Percentiles rank a stretch among this genome's conserved stretches.
Conservation (phyloP, 2,888 invertebrate genomes). For the Drosophila percnosoma region DNA sequence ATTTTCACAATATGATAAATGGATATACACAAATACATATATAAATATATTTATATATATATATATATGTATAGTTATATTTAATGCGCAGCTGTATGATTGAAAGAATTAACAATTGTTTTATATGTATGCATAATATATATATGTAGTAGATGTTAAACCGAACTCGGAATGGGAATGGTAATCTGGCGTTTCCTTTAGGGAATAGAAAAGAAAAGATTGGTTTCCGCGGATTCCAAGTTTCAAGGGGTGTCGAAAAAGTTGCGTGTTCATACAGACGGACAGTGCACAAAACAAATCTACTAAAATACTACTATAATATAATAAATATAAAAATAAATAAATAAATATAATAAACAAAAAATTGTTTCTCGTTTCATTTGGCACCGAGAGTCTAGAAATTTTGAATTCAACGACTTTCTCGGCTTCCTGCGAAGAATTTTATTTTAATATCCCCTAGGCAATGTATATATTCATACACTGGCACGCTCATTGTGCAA, state of each 20-base stretch:
- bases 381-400: constrained; percentile 66
- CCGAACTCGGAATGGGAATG: constrained; percentile 49
- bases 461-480: constrained; percentile 38
- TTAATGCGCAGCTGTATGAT: too few species aligned
- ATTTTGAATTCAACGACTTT: constrained; percentile 50
- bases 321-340: too few species aligned
- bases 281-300: too few species aligned
- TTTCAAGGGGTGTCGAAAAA: too few species aligned
- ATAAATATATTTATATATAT: not conserved
- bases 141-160: not conserved
- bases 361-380: constrained; percentile 53
- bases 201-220: constrained; percentile 5
- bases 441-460: constrained; percentile 50
- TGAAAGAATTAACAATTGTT: too few species aligned
- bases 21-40: not conserved
- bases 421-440: constrained; percentile 64
- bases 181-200: constrained; percentile 2
- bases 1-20: too few species aligned
- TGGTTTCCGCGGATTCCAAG: too few species aligned
- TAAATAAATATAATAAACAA: not conserved
- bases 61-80: not conserved
- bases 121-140: not conserved
- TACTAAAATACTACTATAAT: too few species aligned
- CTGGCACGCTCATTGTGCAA: constrained; percentile 56
- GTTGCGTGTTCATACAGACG: too few species aligned